Evolutionary conservation across 2,113 vertebrate genomes (phyloP).

Genomic region (Hystrix brachyura): DNA sequence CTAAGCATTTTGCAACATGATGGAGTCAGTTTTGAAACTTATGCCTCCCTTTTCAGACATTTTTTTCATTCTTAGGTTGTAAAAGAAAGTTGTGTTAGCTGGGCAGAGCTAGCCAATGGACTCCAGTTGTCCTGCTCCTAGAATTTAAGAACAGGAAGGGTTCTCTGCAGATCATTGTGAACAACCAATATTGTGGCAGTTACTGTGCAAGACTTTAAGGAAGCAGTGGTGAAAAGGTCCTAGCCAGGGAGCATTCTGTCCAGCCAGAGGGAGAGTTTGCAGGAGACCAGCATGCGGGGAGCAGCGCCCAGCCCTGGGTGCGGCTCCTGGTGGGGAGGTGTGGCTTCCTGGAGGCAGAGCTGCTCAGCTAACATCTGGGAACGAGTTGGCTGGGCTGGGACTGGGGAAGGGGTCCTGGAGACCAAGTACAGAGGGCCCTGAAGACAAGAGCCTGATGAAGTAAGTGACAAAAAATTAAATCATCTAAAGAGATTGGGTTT

Average conservation of each 20-base stretch:
- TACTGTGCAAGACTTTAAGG: too few species aligned
- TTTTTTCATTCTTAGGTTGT: conserved; percentile 42
- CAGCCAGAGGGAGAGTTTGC: background rate
- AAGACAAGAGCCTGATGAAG: background rate
- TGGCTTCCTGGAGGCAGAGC: background rate
- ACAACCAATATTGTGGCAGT: background rate
- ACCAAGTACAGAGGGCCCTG: background rate
- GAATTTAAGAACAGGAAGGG: background rate
- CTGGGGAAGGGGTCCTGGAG: background rate
- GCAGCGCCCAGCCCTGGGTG: background rate
- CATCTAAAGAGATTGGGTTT: background rate
- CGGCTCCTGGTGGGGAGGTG: background rate
- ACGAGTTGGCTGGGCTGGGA: background rate
- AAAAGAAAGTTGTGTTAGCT: background rate
- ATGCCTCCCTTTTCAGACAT: background rate
- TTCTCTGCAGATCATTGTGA: background rate
- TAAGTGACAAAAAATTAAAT: background rate
- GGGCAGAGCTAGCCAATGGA: background rate
- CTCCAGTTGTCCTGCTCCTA: background rate
- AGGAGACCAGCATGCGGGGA: background rate
- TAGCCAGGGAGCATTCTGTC: background rate
- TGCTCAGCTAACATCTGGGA: background rate
- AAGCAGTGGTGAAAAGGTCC: background rate
- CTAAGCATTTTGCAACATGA: background rate
- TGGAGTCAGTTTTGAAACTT: conserved; percentile 7